A percentile compares a stretch with the other conserved stretches of the same genome.
Evolutionary conservation across 2,888 invertebrate species (phyloP).

Genomic region (Aphodius sticticus): DNA sequence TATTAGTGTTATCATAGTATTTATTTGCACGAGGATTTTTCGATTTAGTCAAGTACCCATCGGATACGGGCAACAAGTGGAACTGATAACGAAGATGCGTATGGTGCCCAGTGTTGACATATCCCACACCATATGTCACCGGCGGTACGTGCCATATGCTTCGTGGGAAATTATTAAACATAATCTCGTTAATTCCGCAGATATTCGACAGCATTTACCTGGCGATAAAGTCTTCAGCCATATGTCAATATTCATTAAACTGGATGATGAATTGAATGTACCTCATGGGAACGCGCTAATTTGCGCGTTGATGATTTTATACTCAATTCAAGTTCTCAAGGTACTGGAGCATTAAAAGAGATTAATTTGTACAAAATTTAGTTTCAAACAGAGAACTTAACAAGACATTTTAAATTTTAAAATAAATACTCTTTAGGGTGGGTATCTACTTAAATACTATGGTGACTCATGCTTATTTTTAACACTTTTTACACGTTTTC

Average conservation of each 20-base stretch:
- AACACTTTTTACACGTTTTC: no score
- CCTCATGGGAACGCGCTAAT: no score
- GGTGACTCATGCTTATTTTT: no score
- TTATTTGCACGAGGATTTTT: conserved; percentile 57
- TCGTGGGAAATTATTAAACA: conserved; percentile 38
- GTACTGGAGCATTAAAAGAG: no score
- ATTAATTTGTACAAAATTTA: no score
- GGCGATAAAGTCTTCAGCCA: conserved; percentile 31
- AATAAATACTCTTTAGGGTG: no score
- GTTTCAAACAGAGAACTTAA: no score
- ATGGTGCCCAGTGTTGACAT: conserved; percentile 41
- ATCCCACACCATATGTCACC: conserved; percentile 49
- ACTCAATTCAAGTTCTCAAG: no score
- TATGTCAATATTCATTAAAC: conserved; percentile 20
- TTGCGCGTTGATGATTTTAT: no score
- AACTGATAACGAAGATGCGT: conserved; percentile 39
- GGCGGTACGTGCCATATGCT: conserved; percentile 42
- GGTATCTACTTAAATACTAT: no score
- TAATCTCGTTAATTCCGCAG: conserved; percentile 26
- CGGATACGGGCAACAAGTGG: conserved; percentile 32
- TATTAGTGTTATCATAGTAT: conserved; percentile 45
- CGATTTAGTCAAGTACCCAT: conserved; percentile 35
- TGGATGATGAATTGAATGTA: not conserved
- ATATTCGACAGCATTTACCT: conserved; percentile 25
- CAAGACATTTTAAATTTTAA: no score